phyloP scores from a whole-genome alignment of 2,113 vertebrate species.

The Platanista minor region DNA sequence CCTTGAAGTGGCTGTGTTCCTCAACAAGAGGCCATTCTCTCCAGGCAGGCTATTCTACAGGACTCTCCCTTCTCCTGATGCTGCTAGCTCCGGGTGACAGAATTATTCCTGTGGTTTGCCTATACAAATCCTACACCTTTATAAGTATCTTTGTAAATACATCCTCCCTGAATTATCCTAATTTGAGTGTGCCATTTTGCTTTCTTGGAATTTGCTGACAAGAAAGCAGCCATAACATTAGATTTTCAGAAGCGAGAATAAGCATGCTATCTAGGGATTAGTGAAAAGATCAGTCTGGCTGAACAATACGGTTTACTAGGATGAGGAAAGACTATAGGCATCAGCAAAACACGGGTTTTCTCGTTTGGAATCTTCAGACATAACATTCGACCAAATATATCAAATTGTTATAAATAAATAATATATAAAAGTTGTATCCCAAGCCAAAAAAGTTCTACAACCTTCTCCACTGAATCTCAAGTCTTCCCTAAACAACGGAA shows the following conservation, averaged over 20 bases:
- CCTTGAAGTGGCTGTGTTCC: background rate
- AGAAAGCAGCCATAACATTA: background rate
- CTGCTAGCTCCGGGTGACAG: background rate
- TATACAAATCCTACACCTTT: background rate
- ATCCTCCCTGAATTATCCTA: background rate
- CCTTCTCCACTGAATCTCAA: background rate
- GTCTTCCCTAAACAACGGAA: background rate
- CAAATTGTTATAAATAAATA: background rate
- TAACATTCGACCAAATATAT: background rate
- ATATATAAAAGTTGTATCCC: background rate
- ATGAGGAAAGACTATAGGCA: background rate
- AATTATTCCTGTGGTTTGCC: background rate
- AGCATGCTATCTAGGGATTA: background rate
- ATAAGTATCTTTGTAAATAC: background rate
- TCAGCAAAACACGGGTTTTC: background rate
- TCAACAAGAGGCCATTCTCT: background rate
- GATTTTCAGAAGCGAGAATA: background rate
- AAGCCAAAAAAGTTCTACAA: background rate
- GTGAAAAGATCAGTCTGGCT: background rate
- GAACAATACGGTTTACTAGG: background rate
- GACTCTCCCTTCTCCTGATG: background rate
- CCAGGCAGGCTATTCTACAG: background rate
- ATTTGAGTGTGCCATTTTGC: background rate
- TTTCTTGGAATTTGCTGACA: background rate
- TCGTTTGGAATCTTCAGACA: background rate